Conservation (phyloP, 2,888 invertebrate species). For the Epistrophe grossulariae region DNA sequence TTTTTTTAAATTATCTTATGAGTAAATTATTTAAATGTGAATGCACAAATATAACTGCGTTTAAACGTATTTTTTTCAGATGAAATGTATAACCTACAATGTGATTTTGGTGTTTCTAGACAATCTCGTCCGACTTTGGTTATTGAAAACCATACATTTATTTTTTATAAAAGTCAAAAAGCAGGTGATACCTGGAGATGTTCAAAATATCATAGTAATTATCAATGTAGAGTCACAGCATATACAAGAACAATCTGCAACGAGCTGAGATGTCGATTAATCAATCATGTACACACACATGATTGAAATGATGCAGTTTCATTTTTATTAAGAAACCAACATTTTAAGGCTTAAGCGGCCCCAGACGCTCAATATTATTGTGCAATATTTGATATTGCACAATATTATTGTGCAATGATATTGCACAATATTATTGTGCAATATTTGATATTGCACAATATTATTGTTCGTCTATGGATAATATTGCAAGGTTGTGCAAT, state of each 20-base stretch:
- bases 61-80: neutral
- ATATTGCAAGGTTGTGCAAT: no score
- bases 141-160: neutral
- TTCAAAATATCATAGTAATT: constrained; percentile 2
- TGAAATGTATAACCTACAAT: neutral
- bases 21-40: neutral
- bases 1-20: no score
- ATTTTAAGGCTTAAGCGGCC: no score
- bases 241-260: neutral
- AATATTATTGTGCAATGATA: no score
- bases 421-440: no score
- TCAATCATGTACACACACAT: neutral
- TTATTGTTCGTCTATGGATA: no score
- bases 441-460: no score
- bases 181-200: neutral
- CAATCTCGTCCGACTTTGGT: neutral
- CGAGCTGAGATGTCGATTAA: neutral
- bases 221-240: neutral
- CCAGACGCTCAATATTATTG: no score
- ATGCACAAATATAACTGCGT: neutral
- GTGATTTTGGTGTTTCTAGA: neutral
- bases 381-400: no score
- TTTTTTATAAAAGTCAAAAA: neutral
- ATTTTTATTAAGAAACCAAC: no score
- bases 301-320: neutral